Evolutionary conservation across 64 coral and sea anemone genomes (phyloP).

Genomic region (Acropora yongei): DNA sequence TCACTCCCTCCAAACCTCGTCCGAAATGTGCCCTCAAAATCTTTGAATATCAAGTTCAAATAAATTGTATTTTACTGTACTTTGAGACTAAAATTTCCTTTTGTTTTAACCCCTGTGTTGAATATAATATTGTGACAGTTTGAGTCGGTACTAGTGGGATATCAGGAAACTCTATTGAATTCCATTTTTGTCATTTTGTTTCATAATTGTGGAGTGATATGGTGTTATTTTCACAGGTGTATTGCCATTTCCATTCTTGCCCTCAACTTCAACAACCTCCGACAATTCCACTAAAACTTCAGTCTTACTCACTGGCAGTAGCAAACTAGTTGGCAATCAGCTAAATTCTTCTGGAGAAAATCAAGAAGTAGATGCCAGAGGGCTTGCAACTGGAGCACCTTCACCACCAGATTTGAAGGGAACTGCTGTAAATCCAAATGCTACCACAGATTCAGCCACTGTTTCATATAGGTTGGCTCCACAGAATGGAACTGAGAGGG

Average conservation of each 20-base stretch:
- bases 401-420: conserved; percentile 67
- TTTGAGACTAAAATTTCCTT: no score
- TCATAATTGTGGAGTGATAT: not conserved
- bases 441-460: not conserved
- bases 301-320: not conserved
- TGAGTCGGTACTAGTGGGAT: no score
- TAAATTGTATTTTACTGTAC: no score
- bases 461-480: not conserved
- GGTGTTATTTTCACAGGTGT: conserved; percentile 23
- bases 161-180: no score
- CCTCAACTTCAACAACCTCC: not conserved
- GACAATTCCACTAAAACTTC: not conserved
- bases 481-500: not conserved
- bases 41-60: no score
- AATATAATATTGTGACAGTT: no score
- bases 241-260: conserved; percentile 6
- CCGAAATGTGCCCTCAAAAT: no score
- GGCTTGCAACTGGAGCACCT: conserved; percentile 82
- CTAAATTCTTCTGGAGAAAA: not conserved
- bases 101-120: no score
- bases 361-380: conserved; percentile 38
- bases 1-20: no score
- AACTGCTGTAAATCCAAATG: not conserved
- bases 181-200: no score
- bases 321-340: not conserved